Evolutionary conservation across 1,140 invertebrate genomes (phyloP).

Genomic region (Ceratina australensis): DNA sequence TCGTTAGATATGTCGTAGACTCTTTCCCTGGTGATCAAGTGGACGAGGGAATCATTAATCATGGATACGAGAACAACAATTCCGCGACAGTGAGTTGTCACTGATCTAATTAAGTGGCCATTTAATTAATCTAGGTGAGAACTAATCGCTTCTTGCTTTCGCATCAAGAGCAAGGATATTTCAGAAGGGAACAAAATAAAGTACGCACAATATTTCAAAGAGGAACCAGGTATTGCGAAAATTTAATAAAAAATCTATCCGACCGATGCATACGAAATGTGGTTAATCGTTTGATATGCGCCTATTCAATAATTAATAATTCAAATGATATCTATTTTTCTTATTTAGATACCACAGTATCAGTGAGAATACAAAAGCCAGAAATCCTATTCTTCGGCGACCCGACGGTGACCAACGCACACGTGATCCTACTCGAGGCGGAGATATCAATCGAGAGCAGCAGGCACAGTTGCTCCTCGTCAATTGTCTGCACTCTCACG

Average conservation of each 20-base stretch:
- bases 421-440: constrained; percentile 86
- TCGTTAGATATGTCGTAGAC: constrained; percentile 85
- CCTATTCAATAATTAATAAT: too few relatives aligned
- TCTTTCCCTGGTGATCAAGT: constrained; percentile 82
- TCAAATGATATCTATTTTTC: background rate
- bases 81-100: constrained; percentile 57
- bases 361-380: constrained; percentile 86
- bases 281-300: background rate
- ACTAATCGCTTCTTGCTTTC: constrained; percentile 21
- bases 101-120: too few relatives aligned
- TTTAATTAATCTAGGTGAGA: too few relatives aligned
- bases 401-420: constrained; percentile 84
- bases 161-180: constrained; percentile 59
- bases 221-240: constrained; percentile 60
- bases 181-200: constrained; percentile 57
- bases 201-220: constrained; percentile 55
- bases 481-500: constrained; percentile 83
- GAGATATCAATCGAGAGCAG: constrained; percentile 88
- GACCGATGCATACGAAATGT: background rate
- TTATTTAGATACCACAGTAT: constrained; percentile 74
- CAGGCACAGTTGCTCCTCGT: constrained; percentile 83
- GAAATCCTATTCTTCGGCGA: constrained; percentile 89
- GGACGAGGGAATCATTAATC: constrained; percentile 85
- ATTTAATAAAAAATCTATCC: background rate
- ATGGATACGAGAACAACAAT: constrained; percentile 83